A percentile compares a stretch with the other conserved stretches of the same genome.
Evolutionary conservation across 2,888 invertebrate genomes (phyloP).

Genomic region (Peribatodes rhomboidaria): DNA sequence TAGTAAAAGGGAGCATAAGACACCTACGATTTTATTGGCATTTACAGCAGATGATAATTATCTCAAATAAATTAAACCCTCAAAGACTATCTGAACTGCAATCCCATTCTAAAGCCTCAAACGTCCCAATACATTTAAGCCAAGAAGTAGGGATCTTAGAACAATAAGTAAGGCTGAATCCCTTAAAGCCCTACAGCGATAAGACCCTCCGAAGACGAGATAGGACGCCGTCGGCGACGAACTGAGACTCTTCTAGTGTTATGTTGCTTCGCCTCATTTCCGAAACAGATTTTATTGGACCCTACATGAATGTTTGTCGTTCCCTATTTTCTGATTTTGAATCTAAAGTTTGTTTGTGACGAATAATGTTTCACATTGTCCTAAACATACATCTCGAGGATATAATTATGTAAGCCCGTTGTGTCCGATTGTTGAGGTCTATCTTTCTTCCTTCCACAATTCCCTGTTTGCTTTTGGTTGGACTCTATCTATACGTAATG

Average conservation of each 20-base stretch:
- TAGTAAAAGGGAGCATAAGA: neutral
- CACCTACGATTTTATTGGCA: neutral
- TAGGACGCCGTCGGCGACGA: slow-evolving; percentile 26
- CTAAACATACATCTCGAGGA: too few relatives aligned
- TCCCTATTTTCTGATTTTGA: slow-evolving; percentile 3
- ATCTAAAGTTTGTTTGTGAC: neutral
- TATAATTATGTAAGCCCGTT: too few relatives aligned
- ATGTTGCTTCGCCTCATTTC: slow-evolving; percentile 12
- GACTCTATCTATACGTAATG: too few relatives aligned
- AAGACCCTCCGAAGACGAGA: slow-evolving; percentile 51
- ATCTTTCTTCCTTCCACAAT: too few relatives aligned
- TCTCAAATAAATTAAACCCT: slow-evolving; percentile 13
- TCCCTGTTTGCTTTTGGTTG: too few relatives aligned
- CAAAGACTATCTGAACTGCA: slow-evolving; percentile 30
- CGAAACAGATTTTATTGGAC: slow-evolving; percentile 27
- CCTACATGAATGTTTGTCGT: slow-evolving; percentile 1
- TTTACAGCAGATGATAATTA: slow-evolving; percentile 3
- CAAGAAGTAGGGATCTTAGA: slow-evolving; percentile 48
- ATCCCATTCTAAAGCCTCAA: slow-evolving; percentile 33
- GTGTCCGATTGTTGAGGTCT: too few relatives aligned
- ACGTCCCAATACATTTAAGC: slow-evolving; percentile 54
- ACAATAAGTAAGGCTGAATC: slow-evolving; percentile 59
- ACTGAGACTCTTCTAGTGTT: slow-evolving; percentile 27
- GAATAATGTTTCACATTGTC: too few relatives aligned
- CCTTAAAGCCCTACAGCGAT: slow-evolving; percentile 56